Conservation (phyloP, 30 jellyfish, hydroid and myxozoan genomes). For the Clytia hemisphaerica region DNA sequence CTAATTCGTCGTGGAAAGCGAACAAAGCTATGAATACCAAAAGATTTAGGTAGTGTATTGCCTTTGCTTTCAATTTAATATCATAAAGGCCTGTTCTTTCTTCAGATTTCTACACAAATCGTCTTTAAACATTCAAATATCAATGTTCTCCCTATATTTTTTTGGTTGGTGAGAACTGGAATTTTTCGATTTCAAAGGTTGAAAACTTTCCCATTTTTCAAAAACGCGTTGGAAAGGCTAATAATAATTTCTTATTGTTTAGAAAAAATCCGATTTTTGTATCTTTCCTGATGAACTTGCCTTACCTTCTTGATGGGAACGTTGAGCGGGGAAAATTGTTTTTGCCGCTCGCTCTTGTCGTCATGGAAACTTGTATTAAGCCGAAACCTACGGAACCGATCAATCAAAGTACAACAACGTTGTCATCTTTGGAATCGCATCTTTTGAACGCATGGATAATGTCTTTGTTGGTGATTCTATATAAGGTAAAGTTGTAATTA, state of each 20-base stretch:
- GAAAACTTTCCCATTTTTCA: too few relatives aligned
- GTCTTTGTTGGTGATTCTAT: constrained; percentile 59
- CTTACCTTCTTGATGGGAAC: constrained; percentile 26
- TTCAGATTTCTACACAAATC: too few relatives aligned
- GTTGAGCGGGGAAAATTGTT: constrained; percentile 10
- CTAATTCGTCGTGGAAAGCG: neutral
- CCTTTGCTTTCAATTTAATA: too few relatives aligned
- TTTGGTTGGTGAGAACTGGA: too few relatives aligned
- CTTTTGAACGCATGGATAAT: constrained; percentile 73
- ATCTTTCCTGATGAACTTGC: constrained; percentile 20
- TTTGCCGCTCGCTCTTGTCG: constrained; percentile 21
- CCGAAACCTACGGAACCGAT: neutral
- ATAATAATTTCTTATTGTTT: neutral
- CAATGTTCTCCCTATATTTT: too few relatives aligned
- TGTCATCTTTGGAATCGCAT: constrained; percentile 49
- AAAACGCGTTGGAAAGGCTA: too few relatives aligned
- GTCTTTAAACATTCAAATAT: too few relatives aligned
- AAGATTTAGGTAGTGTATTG: neutral
- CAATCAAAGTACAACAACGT: neutral
- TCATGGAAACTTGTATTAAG: constrained; percentile 9
- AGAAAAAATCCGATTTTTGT: constrained; percentile 18
- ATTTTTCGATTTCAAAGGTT: too few relatives aligned
- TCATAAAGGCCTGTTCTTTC: too few relatives aligned
- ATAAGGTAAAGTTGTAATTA: constrained; percentile 54
- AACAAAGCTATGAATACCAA: neutral